These are phyloP conservation scores for Aphelinus certus DNA, from an alignment of 1,140 invertebrate species.

Conservation along the genomic window DNA sequence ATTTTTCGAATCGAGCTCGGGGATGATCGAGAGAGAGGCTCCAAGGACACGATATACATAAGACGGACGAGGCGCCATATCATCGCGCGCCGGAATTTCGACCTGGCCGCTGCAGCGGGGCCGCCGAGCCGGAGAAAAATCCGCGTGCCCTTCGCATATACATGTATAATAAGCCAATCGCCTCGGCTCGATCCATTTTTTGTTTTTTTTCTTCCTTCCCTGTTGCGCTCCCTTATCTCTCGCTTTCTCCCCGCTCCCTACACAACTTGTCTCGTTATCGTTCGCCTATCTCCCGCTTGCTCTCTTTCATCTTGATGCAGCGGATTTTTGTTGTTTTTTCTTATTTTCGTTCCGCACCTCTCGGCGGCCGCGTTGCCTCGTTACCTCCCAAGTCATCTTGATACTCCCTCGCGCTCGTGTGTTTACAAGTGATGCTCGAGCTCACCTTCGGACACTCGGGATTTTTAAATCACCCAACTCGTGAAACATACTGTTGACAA, in stretches of 20 bases:
- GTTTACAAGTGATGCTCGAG: no score
- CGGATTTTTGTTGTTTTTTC: conserved; percentile 17
- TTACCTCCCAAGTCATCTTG: no score
- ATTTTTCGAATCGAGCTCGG: no score
- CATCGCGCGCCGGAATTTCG: conserved; percentile 27
- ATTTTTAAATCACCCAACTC: no score
- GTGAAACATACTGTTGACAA: no score
- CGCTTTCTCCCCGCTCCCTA: conserved; percentile 42
- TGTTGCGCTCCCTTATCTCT: conserved; percentile 31
- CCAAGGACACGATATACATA: no score
- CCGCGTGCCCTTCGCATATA: neutral
- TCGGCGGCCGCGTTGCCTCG: no score
- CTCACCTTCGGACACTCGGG: no score
- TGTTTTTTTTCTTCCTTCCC: conserved; percentile 1
- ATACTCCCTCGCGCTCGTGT: neutral
- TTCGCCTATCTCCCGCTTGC: conserved; percentile 40
- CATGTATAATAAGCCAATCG: no score
- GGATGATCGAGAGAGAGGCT: no score
- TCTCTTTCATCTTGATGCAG: conserved; percentile 34
- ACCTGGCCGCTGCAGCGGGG: neutral
- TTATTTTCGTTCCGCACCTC: no score
- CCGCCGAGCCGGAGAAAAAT: neutral
- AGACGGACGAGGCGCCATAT: conserved; percentile 10
- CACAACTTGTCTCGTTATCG: conserved; percentile 39
- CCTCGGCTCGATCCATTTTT: neutral